Percentiles rank a stretch among this genome's conserved stretches.
Conservation (phyloP, 2,888 invertebrate species). For the Marasmarcha lunaedactyla region DNA sequence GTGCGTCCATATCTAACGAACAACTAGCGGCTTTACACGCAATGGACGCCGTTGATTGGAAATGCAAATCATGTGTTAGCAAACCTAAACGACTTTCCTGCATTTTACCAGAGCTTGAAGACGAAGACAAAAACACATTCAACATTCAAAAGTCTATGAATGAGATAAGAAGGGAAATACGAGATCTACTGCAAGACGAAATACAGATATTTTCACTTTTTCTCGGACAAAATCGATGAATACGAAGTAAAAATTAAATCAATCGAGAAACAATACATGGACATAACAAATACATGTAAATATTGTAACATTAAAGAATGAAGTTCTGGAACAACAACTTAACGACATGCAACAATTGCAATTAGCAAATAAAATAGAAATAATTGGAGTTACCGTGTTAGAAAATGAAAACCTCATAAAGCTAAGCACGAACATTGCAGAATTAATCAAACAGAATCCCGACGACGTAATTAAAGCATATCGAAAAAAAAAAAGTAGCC, state of each 20-base stretch:
- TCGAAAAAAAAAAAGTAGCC: background rate
- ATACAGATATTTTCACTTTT: background rate
- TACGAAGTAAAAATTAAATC: background rate
- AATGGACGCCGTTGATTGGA: conserved; percentile 5
- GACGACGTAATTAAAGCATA: background rate
- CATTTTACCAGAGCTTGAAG: conserved; percentile 1
- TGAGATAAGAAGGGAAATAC: background rate
- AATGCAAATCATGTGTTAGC: conserved; percentile 4
- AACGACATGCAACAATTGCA: background rate
- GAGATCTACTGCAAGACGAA: background rate
- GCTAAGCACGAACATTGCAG: too few relatives aligned
- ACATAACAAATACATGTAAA: background rate
- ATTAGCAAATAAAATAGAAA: background rate
- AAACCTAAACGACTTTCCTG: conserved; percentile 2
- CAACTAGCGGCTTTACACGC: conserved; percentile 1
- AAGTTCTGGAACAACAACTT: background rate
- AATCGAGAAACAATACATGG: background rate
- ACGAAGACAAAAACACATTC: background rate
- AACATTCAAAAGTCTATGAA: background rate
- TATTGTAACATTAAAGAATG: background rate
- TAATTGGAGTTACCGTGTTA: background rate
- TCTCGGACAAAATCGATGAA: background rate
- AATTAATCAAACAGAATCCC: too few relatives aligned
- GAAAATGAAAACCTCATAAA: background rate
- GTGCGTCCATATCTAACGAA: background rate